Base-by-base conservation (phyloP, 2,888 invertebrate genomes). In the Drosophila anomelani region DNA sequence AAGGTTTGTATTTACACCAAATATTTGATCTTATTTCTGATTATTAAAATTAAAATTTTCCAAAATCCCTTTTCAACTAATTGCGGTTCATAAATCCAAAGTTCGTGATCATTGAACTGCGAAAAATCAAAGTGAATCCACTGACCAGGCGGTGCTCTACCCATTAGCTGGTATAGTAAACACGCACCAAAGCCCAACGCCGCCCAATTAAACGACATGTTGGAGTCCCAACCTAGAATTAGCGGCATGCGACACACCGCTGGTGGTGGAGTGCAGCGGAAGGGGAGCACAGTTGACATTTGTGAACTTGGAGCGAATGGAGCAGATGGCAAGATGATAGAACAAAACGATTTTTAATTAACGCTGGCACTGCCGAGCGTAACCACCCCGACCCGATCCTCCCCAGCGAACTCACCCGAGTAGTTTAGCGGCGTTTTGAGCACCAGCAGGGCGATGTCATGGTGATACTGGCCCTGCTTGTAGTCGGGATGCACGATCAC, bases 401-500 rank as follows among this genome's bases (percentile, higher is more conserved):
- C 53, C 17, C 15, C 44, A 36, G 46, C 39, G 32, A 44, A 84
- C 90, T 92, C 92, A 95, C 95, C 94, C 79, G 95, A 94, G 85
- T 94, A 95, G 90, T 94, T 94, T 57, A 96, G 95, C 44, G 95
- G 94, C 1, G 95, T 94, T 91, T 95, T 95, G 4, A 96, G 93
- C 61, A 96, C 94, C 49, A 97, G 92, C 58, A 97, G 93, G 1
- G 96, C 96, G 77, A 97, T 95, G 88, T 97, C 96, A 84, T 96
- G 95, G 92, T 92, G 94, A 94, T 92, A 95, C 93, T 93, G 94
- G 93, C 93, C 94, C 92, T 93, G 95, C 76, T 94, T 94, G 85
- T 96, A 96, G 41, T 95, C 95, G 0, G 96, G 96, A 92, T 97
- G 96, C 0, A 96, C 95, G 67, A 96, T 94, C 1, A 96, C 95